A percentile compares a stretch with the other conserved stretches of the same genome.
These are phyloP conservation scores for Solenopsis invicta DNA, from an alignment of 1,140 invertebrate genomes.

Conservation along the genomic window DNA sequence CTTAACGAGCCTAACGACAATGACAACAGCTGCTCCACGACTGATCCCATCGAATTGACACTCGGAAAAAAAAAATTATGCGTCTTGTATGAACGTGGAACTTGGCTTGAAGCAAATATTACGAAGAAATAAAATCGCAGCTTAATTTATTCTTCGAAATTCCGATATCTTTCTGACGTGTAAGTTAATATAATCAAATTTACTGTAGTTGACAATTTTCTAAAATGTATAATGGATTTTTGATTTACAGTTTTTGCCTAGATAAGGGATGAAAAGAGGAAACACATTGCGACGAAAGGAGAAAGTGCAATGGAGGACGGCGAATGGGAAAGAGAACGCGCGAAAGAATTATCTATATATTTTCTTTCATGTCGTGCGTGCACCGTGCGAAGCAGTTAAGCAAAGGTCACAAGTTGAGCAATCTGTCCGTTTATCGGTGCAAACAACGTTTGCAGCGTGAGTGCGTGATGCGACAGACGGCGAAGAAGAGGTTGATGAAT, in stretches of 20 bases:
- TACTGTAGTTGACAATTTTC: background rate
- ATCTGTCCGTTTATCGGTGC: conserved; percentile 77
- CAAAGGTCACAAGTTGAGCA: conserved; percentile 83
- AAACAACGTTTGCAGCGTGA: conserved; percentile 69
- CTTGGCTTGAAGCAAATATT: background rate
- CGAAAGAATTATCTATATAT: conserved; percentile 75
- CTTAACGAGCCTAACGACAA: background rate
- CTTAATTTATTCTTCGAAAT: background rate
- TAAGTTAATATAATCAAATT: background rate
- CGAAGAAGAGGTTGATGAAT: conserved; percentile 51
- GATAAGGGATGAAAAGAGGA: background rate
- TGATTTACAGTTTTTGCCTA: background rate
- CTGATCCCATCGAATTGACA: background rate
- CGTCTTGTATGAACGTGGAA: background rate
- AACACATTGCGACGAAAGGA: background rate
- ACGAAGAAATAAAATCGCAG: background rate
- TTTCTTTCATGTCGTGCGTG: conserved; percentile 70
- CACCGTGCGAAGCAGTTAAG: conserved; percentile 73
- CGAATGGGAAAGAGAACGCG: conserved; percentile 1
- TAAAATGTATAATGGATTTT: conserved; percentile 18
- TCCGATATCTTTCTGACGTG: background rate
- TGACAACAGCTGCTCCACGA: background rate
- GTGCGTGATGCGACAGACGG: conserved; percentile 53
- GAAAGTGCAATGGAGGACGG: conserved; percentile 41
- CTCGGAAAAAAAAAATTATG: conserved; percentile 24